Evolutionary conservation across 2,797 vertebrate species (phyloP).

Genomic region (Melanogrammus aeglefinus): DNA sequence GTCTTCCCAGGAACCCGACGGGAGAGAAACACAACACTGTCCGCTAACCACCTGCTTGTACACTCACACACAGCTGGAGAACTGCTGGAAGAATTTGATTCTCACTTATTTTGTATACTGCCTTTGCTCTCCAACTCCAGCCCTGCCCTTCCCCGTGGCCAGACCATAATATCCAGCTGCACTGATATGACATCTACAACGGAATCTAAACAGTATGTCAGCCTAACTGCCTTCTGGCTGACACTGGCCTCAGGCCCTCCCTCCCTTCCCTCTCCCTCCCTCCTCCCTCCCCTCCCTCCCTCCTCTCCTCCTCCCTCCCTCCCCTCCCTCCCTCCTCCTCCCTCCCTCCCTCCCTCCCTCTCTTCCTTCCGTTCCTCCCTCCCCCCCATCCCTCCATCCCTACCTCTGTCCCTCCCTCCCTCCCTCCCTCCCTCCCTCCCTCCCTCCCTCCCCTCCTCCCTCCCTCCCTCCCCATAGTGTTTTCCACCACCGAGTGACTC

Average conservation of each 20-base stretch:
- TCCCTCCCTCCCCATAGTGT: not conserved
- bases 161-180: conserved; percentile 50
- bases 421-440: no score
- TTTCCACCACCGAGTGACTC: not conserved
- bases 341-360: no score
- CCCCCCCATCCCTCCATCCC: not conserved
- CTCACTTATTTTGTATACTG: not conserved
- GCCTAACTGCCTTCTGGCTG: not conserved
- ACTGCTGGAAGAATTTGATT: not conserved
- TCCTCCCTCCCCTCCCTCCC: no score
- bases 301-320: no score
- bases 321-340: no score
- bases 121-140: not conserved
- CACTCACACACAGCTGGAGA: not conserved
- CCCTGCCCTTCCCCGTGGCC: conserved; percentile 38
- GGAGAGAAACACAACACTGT: conserved; percentile 10
- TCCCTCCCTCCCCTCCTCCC: not conserved
- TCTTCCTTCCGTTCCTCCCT: not conserved
- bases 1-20: conserved; percentile 68
- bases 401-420: no score
- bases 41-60: not conserved
- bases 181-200: conserved; percentile 52
- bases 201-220: conserved; percentile 1
- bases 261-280: not conserved
- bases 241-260: conserved; percentile 1